Percentiles rank a stretch among this genome's conserved stretches.
Conservation (phyloP, 2,888 invertebrate species). For the Agriopis leucophaearia region DNA sequence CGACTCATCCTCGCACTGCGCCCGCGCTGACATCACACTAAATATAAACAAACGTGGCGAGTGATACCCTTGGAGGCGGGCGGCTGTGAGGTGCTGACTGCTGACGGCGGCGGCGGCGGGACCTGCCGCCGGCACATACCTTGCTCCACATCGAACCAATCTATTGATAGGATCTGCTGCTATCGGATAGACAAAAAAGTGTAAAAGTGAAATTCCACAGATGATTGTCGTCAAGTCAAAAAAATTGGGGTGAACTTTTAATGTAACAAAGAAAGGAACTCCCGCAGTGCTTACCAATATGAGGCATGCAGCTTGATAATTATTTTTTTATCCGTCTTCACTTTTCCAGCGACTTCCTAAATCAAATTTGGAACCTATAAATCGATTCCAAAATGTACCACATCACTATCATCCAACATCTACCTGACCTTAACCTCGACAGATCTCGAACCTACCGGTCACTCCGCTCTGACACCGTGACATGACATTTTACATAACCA, state of each 20-base stretch:
- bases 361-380: not conserved
- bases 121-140: constrained; percentile 18
- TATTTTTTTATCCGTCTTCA: too few relatives aligned
- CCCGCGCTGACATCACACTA: constrained; percentile 48
- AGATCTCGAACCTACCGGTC: constrained; percentile 10
- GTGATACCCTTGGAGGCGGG: constrained; percentile 29
- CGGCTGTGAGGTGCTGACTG: not conserved
- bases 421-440: constrained; percentile 25
- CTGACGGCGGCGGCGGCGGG: constrained; percentile 2
- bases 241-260: not conserved
- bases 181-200: not conserved
- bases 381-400: not conserved
- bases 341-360: too few relatives aligned
- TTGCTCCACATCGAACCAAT: not conserved
- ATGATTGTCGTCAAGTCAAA: not conserved
- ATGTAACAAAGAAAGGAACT: too few relatives aligned
- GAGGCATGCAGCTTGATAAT: too few relatives aligned
- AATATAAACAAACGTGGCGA: constrained; percentile 52
- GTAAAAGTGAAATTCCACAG: not conserved
- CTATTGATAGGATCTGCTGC: not conserved
- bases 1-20: constrained; percentile 51
- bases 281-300: too few relatives aligned
- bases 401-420: not conserved
- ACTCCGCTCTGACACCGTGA: constrained; percentile 7
- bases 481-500: constrained; percentile 25